A percentile compares a stretch with the other conserved stretches of the same genome.
These are phyloP conservation scores for Biston betularia DNA, from an alignment of 2,888 invertebrate species.

Conservation along the genomic window DNA sequence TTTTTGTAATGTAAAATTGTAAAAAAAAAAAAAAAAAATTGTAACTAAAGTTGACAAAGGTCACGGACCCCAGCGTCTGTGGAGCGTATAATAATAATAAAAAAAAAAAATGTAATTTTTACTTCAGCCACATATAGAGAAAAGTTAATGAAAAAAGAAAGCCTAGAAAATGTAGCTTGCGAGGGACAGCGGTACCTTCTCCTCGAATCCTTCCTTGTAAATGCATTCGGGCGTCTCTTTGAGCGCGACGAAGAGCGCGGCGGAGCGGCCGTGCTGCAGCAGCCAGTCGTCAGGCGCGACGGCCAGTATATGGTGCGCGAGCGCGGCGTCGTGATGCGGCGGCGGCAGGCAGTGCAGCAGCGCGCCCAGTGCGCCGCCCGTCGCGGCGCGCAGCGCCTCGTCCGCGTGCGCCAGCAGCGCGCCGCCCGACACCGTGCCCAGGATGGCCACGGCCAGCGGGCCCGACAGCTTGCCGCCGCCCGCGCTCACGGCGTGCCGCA, in stretches of 20 bases:
- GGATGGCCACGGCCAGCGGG: constrained; percentile 90
- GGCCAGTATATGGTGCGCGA: constrained; percentile 91
- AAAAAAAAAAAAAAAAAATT: too few species aligned
- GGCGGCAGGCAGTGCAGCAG: constrained; percentile 91
- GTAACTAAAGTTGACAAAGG: too few species aligned
- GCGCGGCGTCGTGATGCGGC: constrained; percentile 90
- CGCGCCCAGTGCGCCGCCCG: constrained; percentile 96
- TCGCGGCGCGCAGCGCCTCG: constrained; percentile 92
- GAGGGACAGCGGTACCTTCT: constrained; percentile 34
- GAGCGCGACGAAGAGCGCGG: constrained; percentile 93
- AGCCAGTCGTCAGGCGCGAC: constrained; percentile 89
- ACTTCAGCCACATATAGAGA: too few species aligned
- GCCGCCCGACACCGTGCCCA: constrained; percentile 87
- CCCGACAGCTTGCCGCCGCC: constrained; percentile 97
- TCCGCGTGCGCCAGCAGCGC: constrained; percentile 90
- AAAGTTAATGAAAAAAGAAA: constrained; percentile 16
- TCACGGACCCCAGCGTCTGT: too few species aligned
- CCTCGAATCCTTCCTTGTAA: constrained; percentile 52
- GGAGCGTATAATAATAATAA: too few species aligned
- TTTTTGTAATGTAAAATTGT: too few species aligned
- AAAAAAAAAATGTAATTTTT: too few species aligned
- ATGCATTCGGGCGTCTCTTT: constrained; percentile 90
- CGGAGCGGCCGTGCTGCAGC: constrained; percentile 92
- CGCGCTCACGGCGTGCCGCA: constrained; percentile 93
- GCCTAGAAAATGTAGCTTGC: too few species aligned